These are phyloP conservation scores for Atta cephalotes DNA, from an alignment of 1,140 invertebrate genomes.

Conservation along the genomic window DNA sequence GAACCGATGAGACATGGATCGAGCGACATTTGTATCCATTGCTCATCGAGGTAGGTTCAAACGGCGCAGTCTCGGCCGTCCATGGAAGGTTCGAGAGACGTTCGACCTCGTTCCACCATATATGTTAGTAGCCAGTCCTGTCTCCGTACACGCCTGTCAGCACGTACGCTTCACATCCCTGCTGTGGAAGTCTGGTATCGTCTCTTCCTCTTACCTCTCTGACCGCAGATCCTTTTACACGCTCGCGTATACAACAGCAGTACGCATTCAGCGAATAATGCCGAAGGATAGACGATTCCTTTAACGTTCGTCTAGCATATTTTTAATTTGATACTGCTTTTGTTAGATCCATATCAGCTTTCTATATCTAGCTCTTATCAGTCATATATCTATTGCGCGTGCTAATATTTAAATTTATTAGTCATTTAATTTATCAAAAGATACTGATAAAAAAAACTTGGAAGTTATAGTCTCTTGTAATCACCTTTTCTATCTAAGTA, in stretches of 20 bases:
- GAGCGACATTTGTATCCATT: constrained; percentile 14
- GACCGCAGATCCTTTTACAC: constrained; percentile 2
- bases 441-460: not conserved
- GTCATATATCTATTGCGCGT: not conserved
- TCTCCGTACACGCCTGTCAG: constrained; percentile 41
- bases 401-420: not conserved
- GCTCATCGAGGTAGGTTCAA: constrained; percentile 26
- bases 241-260: not conserved
- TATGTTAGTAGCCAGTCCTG: constrained; percentile 57
- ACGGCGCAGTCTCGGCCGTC: constrained; percentile 39
- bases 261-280: not conserved
- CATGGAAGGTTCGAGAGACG: constrained; percentile 73
- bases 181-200: constrained; percentile 26
- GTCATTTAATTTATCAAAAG: not conserved
- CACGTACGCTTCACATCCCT: constrained; percentile 42
- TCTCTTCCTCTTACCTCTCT: constrained; percentile 18
- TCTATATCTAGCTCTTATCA: not conserved
- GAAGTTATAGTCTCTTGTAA: not conserved
- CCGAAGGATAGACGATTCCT: not conserved
- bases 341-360: not conserved
- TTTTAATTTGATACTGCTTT: not conserved
- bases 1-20: not conserved
- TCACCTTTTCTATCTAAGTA: not conserved
- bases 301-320: not conserved
- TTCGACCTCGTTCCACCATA: constrained; percentile 72